Percentiles rank a stretch among this genome's conserved stretches.
Conservation (phyloP, 2,113 vertebrate genomes). For the Rhinopithecus roxellana region DNA sequence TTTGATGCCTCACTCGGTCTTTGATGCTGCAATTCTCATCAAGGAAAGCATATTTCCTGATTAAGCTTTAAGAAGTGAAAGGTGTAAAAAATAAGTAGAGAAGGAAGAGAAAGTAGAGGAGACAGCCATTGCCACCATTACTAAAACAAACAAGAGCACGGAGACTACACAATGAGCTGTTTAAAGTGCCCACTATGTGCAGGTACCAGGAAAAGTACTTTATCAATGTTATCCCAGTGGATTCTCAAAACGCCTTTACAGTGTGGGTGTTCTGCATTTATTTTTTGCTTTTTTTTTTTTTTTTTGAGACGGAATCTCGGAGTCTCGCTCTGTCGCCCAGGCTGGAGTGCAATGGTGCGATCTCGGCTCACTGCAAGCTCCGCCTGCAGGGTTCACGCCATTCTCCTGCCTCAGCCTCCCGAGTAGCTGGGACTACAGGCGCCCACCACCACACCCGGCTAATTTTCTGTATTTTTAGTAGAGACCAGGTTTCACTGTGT, state of each 20-base stretch:
- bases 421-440: too few relatives aligned
- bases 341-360: rapidly evolving
- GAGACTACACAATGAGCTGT: background rate
- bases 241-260: background rate
- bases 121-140: background rate
- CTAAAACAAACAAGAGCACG: background rate
- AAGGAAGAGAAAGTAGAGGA: background rate
- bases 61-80: background rate
- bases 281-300: too few relatives aligned
- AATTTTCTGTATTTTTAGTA: too few relatives aligned
- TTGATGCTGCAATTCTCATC: background rate
- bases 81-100: background rate
- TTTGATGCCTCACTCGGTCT: background rate
- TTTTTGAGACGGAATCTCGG: too few relatives aligned
- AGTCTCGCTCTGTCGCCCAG: too few relatives aligned
- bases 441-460: too few relatives aligned
- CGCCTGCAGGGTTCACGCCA: too few relatives aligned
- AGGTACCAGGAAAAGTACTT: background rate
- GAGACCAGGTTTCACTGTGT: too few relatives aligned
- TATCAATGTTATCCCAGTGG: background rate
- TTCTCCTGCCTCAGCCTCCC: too few relatives aligned
- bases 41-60: background rate
- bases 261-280: background rate
- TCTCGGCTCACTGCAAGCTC: too few relatives aligned
- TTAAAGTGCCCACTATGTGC: background rate